Evolutionary conservation across 2,797 vertebrate species (phyloP).

Genomic region (Pantherophis alleghaniensis): DNA sequence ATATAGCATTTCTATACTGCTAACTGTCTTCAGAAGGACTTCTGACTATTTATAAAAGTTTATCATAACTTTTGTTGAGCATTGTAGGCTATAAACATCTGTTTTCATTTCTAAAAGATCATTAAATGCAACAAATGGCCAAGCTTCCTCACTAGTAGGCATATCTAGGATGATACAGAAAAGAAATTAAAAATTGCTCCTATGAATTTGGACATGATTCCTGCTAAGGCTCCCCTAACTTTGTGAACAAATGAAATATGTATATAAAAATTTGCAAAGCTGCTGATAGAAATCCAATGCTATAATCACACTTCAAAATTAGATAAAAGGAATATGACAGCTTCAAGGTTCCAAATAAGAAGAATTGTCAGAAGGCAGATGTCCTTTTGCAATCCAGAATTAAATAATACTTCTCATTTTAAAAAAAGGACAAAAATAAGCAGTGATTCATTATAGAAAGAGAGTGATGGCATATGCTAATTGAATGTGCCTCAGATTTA

Average conservation of each 20-base stretch:
- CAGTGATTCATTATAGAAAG: neutral
- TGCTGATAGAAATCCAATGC: neutral
- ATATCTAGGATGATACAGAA: neutral
- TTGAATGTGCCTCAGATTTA: neutral
- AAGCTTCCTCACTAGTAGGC: neutral
- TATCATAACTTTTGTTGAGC: neutral
- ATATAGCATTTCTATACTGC: neutral
- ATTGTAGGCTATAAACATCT: neutral
- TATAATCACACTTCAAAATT: conserved; percentile 2
- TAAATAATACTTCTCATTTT: neutral
- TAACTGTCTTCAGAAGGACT: neutral
- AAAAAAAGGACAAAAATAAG: neutral
- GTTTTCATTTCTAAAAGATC: neutral
- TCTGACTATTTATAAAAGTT: neutral
- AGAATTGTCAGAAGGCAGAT: neutral
- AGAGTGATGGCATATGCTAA: neutral
- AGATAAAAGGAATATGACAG: neutral
- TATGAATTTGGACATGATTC: neutral
- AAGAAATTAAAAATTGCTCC: neutral
- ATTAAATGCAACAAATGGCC: neutral
- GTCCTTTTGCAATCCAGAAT: neutral
- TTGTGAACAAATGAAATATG: neutral
- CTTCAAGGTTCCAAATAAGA: conserved; percentile 16
- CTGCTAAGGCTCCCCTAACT: neutral
- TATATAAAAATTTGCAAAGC: neutral